Evolutionary conservation across 2,888 invertebrate species (phyloP).

Genomic region (Epirrhoe alternata): DNA sequence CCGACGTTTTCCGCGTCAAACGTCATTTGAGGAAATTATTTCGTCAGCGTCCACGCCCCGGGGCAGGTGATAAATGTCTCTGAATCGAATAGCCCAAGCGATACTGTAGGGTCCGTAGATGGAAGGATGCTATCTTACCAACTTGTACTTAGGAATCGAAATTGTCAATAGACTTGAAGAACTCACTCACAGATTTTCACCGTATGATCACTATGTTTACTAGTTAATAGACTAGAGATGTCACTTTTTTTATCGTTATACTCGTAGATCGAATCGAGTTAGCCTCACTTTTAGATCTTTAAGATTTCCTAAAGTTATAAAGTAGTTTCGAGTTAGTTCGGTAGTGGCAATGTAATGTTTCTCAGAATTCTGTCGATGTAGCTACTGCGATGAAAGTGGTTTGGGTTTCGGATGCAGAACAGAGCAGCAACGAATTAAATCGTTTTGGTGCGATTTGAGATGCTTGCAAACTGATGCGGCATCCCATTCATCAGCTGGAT

Average conservation of each 20-base stretch:
- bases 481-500: neutral
- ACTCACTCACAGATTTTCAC: neutral
- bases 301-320: neutral
- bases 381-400: slow-evolving; percentile 30
- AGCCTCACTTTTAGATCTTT: no score
- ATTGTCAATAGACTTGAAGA: neutral
- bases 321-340: slow-evolving; percentile 15
- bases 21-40: slow-evolving; percentile 77
- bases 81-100: slow-evolving; percentile 41
- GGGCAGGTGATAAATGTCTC: slow-evolving; percentile 58
- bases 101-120: slow-evolving; percentile 38
- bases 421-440: slow-evolving; percentile 16
- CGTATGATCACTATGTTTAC: no score
- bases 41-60: slow-evolving; percentile 57
- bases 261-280: no score
- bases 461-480: neutral
- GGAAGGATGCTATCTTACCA: neutral
- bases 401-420: slow-evolving; percentile 26
- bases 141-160: neutral
- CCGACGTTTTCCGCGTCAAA: slow-evolving; percentile 71
- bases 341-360: slow-evolving; percentile 24
- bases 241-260: no score
- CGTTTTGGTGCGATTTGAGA: slow-evolving; percentile 16
- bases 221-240: no score
- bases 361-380: slow-evolving; percentile 24